Conservation (phyloP, 1,140 invertebrate genomes). For the Portunus trituberculatus region DNA sequence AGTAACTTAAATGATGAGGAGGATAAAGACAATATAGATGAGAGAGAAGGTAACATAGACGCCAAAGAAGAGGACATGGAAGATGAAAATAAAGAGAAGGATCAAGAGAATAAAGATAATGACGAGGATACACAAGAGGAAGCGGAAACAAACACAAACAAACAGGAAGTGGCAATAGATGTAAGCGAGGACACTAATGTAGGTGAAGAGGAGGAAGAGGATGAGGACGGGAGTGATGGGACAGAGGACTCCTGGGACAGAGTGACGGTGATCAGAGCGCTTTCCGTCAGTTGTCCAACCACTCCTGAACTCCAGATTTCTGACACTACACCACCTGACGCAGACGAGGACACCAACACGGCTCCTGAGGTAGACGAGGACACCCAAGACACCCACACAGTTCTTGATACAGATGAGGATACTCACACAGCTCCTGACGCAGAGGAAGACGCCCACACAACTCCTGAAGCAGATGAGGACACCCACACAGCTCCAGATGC, state of each 20-base stretch:
- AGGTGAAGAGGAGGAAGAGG: constrained; percentile 5
- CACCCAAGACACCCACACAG: background rate
- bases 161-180: background rate
- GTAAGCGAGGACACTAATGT: background rate
- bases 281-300: background rate
- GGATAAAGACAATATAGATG: background rate
- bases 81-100: background rate
- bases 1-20: background rate
- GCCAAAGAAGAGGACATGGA: background rate
- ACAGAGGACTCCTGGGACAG: constrained; percentile 62
- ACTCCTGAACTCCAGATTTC: background rate
- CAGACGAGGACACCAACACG: too few relatives aligned
- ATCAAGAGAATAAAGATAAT: background rate
- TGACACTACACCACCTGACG: background rate
- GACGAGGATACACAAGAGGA: background rate
- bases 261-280: constrained; percentile 44
- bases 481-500: too few relatives aligned
- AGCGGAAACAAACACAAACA: background rate
- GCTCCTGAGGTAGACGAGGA: too few relatives aligned
- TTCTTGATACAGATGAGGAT: too few relatives aligned
- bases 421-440: too few relatives aligned
- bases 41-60: background rate
- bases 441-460: too few relatives aligned
- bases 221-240: constrained; percentile 48
- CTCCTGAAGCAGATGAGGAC: too few relatives aligned